Evolutionary conservation across 2,888 invertebrate genomes (phyloP), one percentile per base, ranked within the genome.

Genomic region (Parnassius smintheus): DNA sequence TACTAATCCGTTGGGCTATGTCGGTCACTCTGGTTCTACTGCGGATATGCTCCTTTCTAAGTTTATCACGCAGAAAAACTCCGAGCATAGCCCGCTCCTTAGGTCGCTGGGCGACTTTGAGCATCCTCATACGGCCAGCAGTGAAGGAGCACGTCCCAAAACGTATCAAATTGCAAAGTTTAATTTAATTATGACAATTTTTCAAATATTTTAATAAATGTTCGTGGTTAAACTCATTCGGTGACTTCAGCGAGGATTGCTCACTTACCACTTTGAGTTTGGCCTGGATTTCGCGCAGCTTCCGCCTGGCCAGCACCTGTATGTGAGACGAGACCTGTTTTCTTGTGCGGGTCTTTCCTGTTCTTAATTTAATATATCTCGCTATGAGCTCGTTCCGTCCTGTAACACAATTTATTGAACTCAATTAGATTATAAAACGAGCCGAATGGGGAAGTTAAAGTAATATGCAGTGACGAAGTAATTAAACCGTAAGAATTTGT

Each of bases 311-410:
- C 85, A 99, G 94, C 83, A 99, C 99, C 93, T 99, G 99, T 91
- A 99, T 99, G 92, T 99, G 99, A 80, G 99, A 99, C 80, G 99
- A 99, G 81, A 99, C 99, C 93, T 99, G 99, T 93, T 99, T 99
- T 85, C 99, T 94, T 86, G 99, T 99, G 88, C 99, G 95, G 91
- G 99, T 99, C 92, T 99, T 99, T 72, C 99, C 99, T 75, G 99
- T 99, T 80, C 99, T 95, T 84, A 99, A 93, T 94, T 99, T 99
- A 88, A 99, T 99, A 93, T 99, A 99, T 83, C 99, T 95, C 77
- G 99, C 99, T 93, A 99, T 99, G 88, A 99, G 93, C 94, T 99
- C 99, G 93, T 99, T 99, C 78, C 99, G 96, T 85, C 99, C 99
- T 99, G 95, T 61, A 95, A 95, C 65, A 61, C 11, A 52, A 64